phyloP scores from a whole-genome alignment of 1,140 invertebrate genomes.

The Drosophila tsacasi region DNA sequence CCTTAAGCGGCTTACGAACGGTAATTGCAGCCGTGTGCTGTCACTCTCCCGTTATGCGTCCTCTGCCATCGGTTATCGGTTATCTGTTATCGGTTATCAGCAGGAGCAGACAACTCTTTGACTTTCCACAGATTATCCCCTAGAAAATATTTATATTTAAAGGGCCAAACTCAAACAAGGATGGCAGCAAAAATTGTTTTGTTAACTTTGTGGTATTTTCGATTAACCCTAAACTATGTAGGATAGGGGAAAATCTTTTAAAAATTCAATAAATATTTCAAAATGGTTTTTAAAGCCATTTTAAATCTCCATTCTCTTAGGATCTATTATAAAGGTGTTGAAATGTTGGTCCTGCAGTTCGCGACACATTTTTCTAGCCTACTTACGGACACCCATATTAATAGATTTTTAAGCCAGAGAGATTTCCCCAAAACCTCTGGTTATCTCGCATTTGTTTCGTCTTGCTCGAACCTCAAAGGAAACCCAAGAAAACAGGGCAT shows the following conservation, averaged over 20 bases:
- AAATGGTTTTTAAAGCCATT: too few species aligned
- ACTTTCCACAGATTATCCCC: background rate
- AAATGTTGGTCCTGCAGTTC: background rate
- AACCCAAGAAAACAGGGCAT: constrained; percentile 14
- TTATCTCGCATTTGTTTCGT: background rate
- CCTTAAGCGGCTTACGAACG: constrained; percentile 64
- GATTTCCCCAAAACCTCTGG: too few species aligned
- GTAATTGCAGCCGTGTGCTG: constrained; percentile 58
- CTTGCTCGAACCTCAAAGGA: background rate
- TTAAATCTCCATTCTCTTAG: background rate
- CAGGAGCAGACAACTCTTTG: constrained; percentile 20
- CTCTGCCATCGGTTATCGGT: constrained; percentile 12
- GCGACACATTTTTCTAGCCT: background rate
- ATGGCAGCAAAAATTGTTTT: background rate
- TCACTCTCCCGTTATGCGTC: background rate
- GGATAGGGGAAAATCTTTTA: too few species aligned
- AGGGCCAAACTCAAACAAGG: background rate
- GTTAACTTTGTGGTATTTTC: background rate
- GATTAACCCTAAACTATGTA: background rate
- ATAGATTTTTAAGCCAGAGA: background rate
- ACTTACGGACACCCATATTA: background rate
- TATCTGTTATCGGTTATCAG: constrained; percentile 29
- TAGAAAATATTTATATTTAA: background rate
- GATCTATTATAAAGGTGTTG: too few species aligned
- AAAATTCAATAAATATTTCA: background rate